Conservation (phyloP, 92 coral and sea anemone species). For the Galaxea fascicularis region DNA sequence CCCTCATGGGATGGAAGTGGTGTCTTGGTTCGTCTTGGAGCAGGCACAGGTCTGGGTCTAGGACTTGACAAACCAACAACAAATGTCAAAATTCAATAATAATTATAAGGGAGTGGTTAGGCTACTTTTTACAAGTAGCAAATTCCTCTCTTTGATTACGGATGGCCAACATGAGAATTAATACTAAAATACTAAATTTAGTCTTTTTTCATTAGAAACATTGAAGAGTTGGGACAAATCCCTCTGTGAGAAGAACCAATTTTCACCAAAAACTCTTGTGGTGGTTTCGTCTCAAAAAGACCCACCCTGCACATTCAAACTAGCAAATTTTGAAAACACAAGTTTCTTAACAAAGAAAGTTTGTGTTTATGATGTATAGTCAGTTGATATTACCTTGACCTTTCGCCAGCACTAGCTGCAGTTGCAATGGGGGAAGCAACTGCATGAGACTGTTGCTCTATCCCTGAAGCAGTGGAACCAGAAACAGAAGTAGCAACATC, state of each 20-base stretch:
- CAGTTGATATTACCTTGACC: slow-evolving; percentile 12
- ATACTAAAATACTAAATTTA: too few relatives aligned
- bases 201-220: too few relatives aligned
- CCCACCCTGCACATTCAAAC: too few relatives aligned
- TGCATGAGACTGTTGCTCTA: background rate
- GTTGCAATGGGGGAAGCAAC: background rate
- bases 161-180: too few relatives aligned
- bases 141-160: too few relatives aligned
- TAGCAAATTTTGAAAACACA: too few relatives aligned
- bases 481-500: background rate
- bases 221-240: too few relatives aligned
- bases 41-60: slow-evolving; percentile 53
- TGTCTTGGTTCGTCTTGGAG: slow-evolving; percentile 45
- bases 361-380: background rate
- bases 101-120: background rate
- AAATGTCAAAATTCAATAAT: background rate
- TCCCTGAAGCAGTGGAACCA: background rate
- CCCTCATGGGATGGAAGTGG: slow-evolving; percentile 3
- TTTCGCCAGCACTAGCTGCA: background rate
- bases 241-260: too few relatives aligned
- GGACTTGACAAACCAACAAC: background rate
- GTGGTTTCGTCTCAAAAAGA: background rate
- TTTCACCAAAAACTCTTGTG: background rate
- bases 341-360: background rate
- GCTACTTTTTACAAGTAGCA: background rate